These are phyloP conservation scores for Drosophila leonis DNA, from an alignment of 2,888 invertebrate genomes.

Conservation along the genomic window DNA sequence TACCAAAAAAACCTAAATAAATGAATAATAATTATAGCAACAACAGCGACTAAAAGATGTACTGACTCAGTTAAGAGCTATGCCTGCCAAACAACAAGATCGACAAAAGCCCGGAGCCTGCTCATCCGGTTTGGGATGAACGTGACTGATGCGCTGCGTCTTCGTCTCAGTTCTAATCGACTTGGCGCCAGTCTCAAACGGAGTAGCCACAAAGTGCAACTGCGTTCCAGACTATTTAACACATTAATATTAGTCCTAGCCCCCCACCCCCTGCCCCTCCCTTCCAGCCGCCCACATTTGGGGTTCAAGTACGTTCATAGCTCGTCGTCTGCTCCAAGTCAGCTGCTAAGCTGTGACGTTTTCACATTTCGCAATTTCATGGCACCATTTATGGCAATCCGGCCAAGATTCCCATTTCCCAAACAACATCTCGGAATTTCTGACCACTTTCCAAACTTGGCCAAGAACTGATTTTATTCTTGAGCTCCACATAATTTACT, in stretches of 20 bases:
- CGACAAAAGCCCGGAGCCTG: conserved; percentile 34
- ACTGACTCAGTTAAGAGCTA: conserved; percentile 68
- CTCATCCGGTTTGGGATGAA: conserved; percentile 63
- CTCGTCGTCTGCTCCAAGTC: conserved; percentile 11
- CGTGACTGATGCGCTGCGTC: conserved; percentile 28
- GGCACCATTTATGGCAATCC: conserved; percentile 44
- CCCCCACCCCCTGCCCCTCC: neutral
- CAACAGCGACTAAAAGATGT: conserved; percentile 10
- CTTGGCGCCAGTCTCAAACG: conserved; percentile 60
- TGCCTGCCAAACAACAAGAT: conserved; percentile 35
- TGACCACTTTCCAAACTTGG: conserved; percentile 64
- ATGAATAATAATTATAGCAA: conserved; percentile 2
- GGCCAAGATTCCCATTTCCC: conserved; percentile 68
- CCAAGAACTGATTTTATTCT: conserved; percentile 47
- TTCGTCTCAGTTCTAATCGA: conserved; percentile 59
- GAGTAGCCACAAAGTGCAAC: conserved; percentile 46
- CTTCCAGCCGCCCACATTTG: neutral
- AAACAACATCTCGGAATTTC: conserved; percentile 43
- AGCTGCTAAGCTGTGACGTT: conserved; percentile 47
- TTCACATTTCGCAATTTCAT: conserved; percentile 39
- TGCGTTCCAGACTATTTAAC: conserved; percentile 65
- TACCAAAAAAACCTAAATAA: neutral
- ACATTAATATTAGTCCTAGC: conserved; percentile 19
- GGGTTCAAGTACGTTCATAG: conserved; percentile 67
- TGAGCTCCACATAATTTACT: conserved; percentile 45